Percentiles rank a stretch among this genome's conserved stretches.
Conservation (phyloP, 1,140 invertebrate species). For the Triops cancriformis region DNA sequence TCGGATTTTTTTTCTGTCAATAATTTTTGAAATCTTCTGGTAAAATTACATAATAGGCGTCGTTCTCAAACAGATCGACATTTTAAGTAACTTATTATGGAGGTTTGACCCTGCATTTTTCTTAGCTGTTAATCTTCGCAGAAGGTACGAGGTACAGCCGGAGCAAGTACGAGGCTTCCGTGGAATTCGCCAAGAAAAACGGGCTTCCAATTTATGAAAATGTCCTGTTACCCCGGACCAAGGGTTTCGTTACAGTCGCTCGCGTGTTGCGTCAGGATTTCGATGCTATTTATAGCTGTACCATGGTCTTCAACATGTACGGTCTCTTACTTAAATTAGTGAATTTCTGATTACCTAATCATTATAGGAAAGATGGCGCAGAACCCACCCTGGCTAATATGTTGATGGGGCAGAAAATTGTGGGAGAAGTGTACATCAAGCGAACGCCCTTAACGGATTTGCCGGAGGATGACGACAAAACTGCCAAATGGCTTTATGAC, state of each 20-base stretch:
- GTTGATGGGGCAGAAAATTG: conserved; percentile 63
- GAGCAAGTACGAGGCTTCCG: conserved; percentile 75
- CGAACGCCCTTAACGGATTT: conserved; percentile 71
- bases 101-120: conserved; percentile 29
- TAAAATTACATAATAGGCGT: too few relatives aligned
- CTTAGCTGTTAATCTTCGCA: conserved; percentile 77
- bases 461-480: conserved; percentile 66
- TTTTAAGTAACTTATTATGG: too few relatives aligned
- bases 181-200: conserved; percentile 77
- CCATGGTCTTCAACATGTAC: conserved; percentile 64
- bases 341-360: too few relatives aligned
- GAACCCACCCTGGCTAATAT: conserved; percentile 68
- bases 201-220: conserved; percentile 77
- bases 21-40: too few relatives aligned
- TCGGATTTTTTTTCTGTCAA: too few relatives aligned
- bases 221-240: conserved; percentile 84
- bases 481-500: conserved; percentile 70
- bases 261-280: conserved; percentile 40
- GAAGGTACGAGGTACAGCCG: conserved; percentile 89
- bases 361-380: conserved; percentile 35
- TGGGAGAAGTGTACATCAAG: conserved; percentile 68
- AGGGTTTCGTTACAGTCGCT: conserved; percentile 72
- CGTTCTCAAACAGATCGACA: too few relatives aligned
- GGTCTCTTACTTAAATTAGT: conserved; percentile 32
- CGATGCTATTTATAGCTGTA: conserved; percentile 75